Evolutionary conservation across 2,888 invertebrate genomes (phyloP), one percentile per base, ranked within the genome.

Genomic region (Yponomeuta cagnagella): DNA sequence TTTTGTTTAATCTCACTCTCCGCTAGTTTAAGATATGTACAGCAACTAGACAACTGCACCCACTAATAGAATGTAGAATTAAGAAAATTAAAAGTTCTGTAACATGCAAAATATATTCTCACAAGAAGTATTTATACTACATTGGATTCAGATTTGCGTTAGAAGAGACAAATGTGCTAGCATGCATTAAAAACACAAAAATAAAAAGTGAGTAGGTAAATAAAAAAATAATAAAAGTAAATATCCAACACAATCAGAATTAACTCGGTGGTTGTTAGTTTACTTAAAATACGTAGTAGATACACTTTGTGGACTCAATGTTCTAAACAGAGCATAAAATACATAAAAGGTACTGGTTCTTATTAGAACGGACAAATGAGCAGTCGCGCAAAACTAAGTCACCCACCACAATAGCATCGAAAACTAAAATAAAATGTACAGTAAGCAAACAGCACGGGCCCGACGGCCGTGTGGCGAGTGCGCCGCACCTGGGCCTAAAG

Each of bases 221-320:
- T 23, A 52, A 10, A 67, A 31, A 31, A 70, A 5, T 30, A 67
- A 31, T 67, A 69, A 12, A 30, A 58, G 33, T 65, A 70, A n/a
- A 48, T 65, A 52, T 66, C 15, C 23, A 52, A 72, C 67, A 67
- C 23, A 67, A 66, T 58, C 69, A 70, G 48, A 43, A 15, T 70
- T 68, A 69, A 69, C 68, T 65, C 63, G 52, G 70, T 71, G 68
- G 65, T 68, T 68, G 87, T 89, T 88, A 87, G 87, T 89, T 82
- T 78, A 81, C 76, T 77, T 77, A 74, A 80, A 77, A 77, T 43
- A 8, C 9, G 43, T 9, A 81, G 82, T 82, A 81, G 81, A 80
- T 80, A 84, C 79, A 77, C 78, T 78, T 88, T 87, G 90, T 88
- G 90, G 90, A 88, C 88, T 90, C 88, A 89, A 87, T 85, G 90